Conservation (phyloP, 2,888 invertebrate genomes). For the Synergus japonicus region DNA sequence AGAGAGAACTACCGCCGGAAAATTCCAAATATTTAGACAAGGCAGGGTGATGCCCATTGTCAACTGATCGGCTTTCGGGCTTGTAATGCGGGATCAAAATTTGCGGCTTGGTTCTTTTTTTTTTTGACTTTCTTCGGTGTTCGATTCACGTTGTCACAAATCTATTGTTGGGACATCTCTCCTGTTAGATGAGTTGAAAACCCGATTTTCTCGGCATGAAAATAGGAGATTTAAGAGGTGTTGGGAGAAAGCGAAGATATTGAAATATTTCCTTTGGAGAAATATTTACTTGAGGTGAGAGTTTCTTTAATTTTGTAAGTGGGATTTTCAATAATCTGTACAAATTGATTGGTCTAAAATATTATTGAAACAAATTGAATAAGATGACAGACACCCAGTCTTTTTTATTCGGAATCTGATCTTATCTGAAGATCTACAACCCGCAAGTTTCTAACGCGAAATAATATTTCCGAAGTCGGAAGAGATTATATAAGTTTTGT, state of each 20-base stretch:
- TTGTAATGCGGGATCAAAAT: not conserved
- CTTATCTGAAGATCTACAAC: not conserved
- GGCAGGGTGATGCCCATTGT: conserved; percentile 60
- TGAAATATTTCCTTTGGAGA: not conserved
- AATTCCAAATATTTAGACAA: conserved; percentile 75
- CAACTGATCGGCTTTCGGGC: conserved; percentile 56
- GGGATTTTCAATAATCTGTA: not conserved
- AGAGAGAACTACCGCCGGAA: conserved; percentile 50
- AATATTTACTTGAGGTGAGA: not conserved
- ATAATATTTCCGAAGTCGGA: not conserved
- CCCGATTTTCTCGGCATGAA: conserved; percentile 47
- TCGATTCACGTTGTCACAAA: not conserved
- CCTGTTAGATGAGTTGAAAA: conserved; percentile 44
- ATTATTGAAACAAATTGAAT: not conserved
- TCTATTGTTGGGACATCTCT: conserved; percentile 43
- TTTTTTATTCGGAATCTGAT: not conserved
- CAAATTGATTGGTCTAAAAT: too few species aligned
- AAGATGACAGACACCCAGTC: not conserved
- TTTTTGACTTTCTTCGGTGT: conserved; percentile 14
- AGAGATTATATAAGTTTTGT: not conserved
- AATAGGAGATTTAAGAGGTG: not conserved
- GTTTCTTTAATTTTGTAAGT: not conserved
- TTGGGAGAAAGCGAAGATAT: not conserved
- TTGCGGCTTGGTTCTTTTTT: conserved; percentile 22
- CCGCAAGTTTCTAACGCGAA: conserved; percentile 20